phyloP scores from a whole-genome alignment of 2,888 invertebrate species.

The Stenichneumon culpator region DNA sequence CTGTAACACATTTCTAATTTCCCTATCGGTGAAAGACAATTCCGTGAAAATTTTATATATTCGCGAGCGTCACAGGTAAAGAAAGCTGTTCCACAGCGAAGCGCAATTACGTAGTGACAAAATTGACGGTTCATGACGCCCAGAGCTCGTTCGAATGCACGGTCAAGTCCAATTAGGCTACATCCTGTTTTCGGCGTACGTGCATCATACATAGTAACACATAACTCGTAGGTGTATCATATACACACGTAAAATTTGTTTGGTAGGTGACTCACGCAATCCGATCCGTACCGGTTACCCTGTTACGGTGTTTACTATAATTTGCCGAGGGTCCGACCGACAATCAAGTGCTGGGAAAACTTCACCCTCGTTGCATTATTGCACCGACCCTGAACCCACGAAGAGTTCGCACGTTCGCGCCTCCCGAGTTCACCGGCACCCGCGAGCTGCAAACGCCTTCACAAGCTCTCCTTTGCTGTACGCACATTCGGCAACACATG shows the following conservation, averaged over 20 bases:
- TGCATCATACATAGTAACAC: constrained; percentile 3
- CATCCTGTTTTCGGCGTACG: constrained; percentile 79
- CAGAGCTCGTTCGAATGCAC: constrained; percentile 47
- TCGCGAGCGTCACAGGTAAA: too few relatives aligned
- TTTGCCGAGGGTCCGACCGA: constrained; percentile 31
- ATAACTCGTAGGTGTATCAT: neutral
- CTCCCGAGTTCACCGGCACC: constrained; percentile 45
- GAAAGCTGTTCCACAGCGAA: neutral
- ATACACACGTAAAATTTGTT: constrained; percentile 66
- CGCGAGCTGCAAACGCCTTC: constrained; percentile 1
- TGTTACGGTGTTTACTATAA: constrained; percentile 61
- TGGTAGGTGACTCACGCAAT: constrained; percentile 73
- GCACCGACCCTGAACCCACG: constrained; percentile 69
- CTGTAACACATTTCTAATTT: neutral
- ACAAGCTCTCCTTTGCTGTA: neutral
- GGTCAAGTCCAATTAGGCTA: constrained; percentile 78
- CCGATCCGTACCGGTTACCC: constrained; percentile 70
- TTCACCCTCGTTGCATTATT: constrained; percentile 66
- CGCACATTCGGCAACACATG: neutral
- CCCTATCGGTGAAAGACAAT: neutral
- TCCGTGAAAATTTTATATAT: neutral
- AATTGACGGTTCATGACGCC: constrained; percentile 44
- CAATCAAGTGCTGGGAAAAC: constrained; percentile 71
- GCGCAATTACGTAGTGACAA: constrained; percentile 52
- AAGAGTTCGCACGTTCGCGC: constrained; percentile 63